Percentiles rank a stretch among this genome's conserved stretches.
Evolutionary conservation across 2,888 invertebrate genomes (phyloP).

Genomic region (Beris chalybata): DNA sequence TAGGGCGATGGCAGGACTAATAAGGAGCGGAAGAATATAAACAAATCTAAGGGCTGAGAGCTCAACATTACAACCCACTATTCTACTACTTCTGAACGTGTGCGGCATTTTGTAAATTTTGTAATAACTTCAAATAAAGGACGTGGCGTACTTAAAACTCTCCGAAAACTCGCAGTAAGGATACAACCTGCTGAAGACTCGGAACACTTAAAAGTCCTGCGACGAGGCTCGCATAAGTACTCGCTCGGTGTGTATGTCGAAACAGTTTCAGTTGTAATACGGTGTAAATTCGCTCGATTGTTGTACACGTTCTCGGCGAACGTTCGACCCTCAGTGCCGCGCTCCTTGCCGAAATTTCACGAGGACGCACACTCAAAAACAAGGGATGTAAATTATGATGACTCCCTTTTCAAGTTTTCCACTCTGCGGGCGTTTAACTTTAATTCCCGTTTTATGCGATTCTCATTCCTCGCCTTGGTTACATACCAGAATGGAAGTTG

Average conservation of each 20-base stretch:
- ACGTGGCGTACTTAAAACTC: conserved; percentile 20
- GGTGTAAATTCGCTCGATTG: no score
- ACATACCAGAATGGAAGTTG: no score
- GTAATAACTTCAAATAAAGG: conserved; percentile 25
- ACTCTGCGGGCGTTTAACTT: conserved; percentile 33
- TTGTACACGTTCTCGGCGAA: no score
- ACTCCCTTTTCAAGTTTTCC: conserved; percentile 30
- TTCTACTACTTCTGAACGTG: neutral
- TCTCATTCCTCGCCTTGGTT: neutral
- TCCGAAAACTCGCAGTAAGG: neutral
- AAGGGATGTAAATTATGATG: conserved; percentile 31
- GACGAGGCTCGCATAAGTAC: no score
- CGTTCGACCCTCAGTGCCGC: no score
- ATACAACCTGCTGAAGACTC: neutral
- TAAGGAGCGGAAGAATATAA: no score
- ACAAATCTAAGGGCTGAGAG: no score
- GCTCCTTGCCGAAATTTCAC: neutral
- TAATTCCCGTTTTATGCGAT: conserved; percentile 23
- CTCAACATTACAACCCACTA: no score
- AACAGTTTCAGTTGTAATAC: no score
- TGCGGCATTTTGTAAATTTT: conserved; percentile 12
- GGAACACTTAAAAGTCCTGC: conserved; percentile 19
- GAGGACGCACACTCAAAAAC: conserved; percentile 19
- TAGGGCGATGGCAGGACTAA: neutral
- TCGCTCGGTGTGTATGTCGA: no score